These are phyloP conservation scores for Emberiza fucata DNA, from an alignment of 2,113 vertebrate genomes.

Conservation along the genomic window DNA sequence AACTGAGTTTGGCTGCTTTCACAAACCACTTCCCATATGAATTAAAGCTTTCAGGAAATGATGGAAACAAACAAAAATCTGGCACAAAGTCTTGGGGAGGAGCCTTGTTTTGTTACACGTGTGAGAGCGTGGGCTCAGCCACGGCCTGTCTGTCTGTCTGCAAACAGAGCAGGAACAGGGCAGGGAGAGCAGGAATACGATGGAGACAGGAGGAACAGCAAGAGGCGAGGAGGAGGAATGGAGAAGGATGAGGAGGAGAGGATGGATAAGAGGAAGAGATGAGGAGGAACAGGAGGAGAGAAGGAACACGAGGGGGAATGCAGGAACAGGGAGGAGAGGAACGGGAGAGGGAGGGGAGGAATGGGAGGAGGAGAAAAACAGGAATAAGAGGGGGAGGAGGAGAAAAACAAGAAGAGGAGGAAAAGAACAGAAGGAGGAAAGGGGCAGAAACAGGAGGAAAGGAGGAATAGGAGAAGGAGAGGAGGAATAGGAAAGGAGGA, in stretches of 20 bases:
- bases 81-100: not conserved
- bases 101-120: not conserved
- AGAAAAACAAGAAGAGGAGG: not conserved
- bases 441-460: not conserved
- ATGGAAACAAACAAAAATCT: accelerated
- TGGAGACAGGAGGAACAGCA: not conserved
- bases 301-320: not conserved
- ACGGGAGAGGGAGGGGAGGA: not conserved
- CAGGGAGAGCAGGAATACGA: not conserved
- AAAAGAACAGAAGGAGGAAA: not conserved
- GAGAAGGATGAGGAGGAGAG: not conserved
- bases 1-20: not conserved
- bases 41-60: not conserved
- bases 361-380: not conserved
- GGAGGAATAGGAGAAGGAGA: not conserved
- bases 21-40: not conserved
- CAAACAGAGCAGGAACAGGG: not conserved
- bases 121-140: not conserved
- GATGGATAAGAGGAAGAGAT: not conserved
- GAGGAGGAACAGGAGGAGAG: not conserved
- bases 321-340: not conserved
- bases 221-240: not conserved
- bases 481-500: not conserved
- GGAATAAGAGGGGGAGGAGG: not conserved
- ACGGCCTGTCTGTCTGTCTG: not conserved